A percentile compares a stretch with the other conserved stretches of the same genome.
Conservation (phyloP, 2,797 vertebrate genomes). For the Valencia hispanica region DNA sequence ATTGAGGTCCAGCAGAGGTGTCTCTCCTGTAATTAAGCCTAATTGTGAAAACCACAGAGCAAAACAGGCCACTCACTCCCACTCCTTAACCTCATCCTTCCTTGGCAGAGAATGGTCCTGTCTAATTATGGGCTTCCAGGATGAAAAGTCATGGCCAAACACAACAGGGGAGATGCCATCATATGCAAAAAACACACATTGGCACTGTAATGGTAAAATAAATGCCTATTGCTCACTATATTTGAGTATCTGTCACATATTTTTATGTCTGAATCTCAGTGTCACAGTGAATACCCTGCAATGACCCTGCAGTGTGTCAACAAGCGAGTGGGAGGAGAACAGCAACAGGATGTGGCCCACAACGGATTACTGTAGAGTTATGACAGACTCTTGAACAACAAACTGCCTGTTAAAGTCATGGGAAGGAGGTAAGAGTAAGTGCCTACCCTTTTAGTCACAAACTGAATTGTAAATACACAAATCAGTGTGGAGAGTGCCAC, state of each 20-base stretch:
- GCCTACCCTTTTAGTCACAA: slow-evolving; percentile 17
- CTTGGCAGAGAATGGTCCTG: slow-evolving; percentile 48
- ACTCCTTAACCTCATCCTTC: slow-evolving; percentile 74
- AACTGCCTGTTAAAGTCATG: slow-evolving; percentile 49
- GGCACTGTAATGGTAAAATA: slow-evolving; percentile 42
- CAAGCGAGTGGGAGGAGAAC: slow-evolving; percentile 64
- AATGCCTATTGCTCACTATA: slow-evolving; percentile 27
- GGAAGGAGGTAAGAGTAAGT: slow-evolving; percentile 41
- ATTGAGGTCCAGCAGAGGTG: slow-evolving; percentile 57
- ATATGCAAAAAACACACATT: slow-evolving; percentile 16
- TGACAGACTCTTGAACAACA: slow-evolving; percentile 65
- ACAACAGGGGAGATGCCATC: slow-evolving; percentile 38
- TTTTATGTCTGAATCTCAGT: slow-evolving; percentile 59
- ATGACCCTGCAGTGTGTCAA: slow-evolving; percentile 73
- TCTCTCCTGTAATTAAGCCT: slow-evolving; percentile 64
- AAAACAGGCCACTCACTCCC: slow-evolving; percentile 52
- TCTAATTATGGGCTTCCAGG: slow-evolving; percentile 70
- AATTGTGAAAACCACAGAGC: slow-evolving; percentile 37
- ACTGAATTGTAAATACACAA: slow-evolving; percentile 16
- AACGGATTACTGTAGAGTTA: slow-evolving; percentile 46
- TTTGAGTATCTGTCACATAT: slow-evolving; percentile 48
- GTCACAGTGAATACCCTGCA: slow-evolving; percentile 60
- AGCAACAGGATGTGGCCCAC: slow-evolving; percentile 73
- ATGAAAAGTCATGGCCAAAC: slow-evolving; percentile 61
- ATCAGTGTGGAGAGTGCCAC: slow-evolving; percentile 46